Percentiles rank a stretch among this genome's conserved stretches.
Evolutionary conservation across 2,888 invertebrate species (phyloP).

Genomic region (Adelognathus sp.): DNA sequence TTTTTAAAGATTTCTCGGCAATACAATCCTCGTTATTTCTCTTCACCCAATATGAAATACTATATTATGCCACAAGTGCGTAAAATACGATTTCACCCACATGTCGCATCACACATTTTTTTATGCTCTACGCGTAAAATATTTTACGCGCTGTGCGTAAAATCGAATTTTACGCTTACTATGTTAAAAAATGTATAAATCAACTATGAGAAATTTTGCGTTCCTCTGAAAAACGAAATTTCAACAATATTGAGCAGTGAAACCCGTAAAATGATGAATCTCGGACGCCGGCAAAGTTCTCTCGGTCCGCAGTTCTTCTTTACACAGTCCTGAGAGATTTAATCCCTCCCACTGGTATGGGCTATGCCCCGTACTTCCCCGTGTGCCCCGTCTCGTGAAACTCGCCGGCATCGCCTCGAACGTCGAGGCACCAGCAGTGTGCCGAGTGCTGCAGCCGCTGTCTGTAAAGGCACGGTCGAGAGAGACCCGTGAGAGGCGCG

Average conservation of each 20-base stretch:
- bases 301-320: slow-evolving; percentile 51
- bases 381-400: slow-evolving; percentile 57
- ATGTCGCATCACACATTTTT: too few species aligned
- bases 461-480: slow-evolving; percentile 59
- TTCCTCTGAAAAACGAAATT: background rate
- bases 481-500: slow-evolving; percentile 59
- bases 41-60: too few species aligned
- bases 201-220: background rate
- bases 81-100: too few species aligned
- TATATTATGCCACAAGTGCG: too few species aligned
- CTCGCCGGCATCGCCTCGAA: slow-evolving; percentile 64
- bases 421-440: slow-evolving; percentile 57
- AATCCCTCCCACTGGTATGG: slow-evolving; percentile 66
- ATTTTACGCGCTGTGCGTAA: too few species aligned
- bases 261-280: background rate
- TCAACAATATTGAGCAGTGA: background rate
- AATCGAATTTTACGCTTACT: too few species aligned
- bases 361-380: slow-evolving; percentile 50
- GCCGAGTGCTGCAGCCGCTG: slow-evolving; percentile 65
- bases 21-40: too few species aligned
- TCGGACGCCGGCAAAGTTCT: slow-evolving; percentile 28
- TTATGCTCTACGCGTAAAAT: too few species aligned
- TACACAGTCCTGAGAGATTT: slow-evolving; percentile 65
- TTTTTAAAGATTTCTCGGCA: too few species aligned
- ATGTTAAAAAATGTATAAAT: too few species aligned